phyloP scores from a whole-genome alignment of 2,113 vertebrate species.

The Xenopus borealis region DNA sequence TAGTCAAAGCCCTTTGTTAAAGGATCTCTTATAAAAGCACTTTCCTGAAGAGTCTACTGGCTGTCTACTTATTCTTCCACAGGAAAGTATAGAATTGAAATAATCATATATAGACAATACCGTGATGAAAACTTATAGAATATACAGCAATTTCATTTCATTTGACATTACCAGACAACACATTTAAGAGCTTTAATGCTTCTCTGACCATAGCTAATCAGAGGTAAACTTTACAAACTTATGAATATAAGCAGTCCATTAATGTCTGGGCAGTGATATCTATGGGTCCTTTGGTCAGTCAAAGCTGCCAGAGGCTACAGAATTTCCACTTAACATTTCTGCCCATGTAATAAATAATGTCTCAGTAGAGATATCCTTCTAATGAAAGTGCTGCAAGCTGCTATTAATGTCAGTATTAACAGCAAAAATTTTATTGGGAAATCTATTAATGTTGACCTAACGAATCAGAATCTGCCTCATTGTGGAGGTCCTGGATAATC shows the following conservation, averaged over 20 bases:
- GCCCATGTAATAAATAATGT: conserved; percentile 66
- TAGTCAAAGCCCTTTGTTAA: too few species aligned
- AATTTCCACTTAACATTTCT: conserved; percentile 69
- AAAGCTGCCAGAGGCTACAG: conserved; percentile 62
- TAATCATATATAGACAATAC: background rate
- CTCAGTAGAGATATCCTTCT: conserved; percentile 60
- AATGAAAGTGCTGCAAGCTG: conserved; percentile 59
- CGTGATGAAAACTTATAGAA: background rate
- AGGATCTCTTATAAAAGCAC: too few species aligned
- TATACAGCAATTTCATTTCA: background rate
- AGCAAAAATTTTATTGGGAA: conserved; percentile 63
- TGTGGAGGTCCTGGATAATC: conserved; percentile 57
- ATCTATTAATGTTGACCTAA: conserved; percentile 64
- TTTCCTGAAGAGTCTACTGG: too few species aligned
- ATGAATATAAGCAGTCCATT: conserved; percentile 53
- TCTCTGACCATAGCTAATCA: conserved; percentile 50
- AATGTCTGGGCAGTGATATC: conserved; percentile 56
- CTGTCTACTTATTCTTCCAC: too few species aligned
- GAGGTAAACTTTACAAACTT: conserved; percentile 45
- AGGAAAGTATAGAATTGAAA: background rate
- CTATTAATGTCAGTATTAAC: conserved; percentile 63
- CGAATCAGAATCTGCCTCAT: conserved; percentile 62
- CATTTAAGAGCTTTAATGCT: conserved; percentile 47
- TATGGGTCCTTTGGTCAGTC: conserved; percentile 60
- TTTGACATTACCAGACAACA: conserved; percentile 41